A percentile compares a stretch with the other conserved stretches of the same genome.
These are phyloP conservation scores for Hydra vulgaris DNA, from an alignment of 30 jellyfish, hydroid and myxozoan species.

Conservation along the genomic window DNA sequence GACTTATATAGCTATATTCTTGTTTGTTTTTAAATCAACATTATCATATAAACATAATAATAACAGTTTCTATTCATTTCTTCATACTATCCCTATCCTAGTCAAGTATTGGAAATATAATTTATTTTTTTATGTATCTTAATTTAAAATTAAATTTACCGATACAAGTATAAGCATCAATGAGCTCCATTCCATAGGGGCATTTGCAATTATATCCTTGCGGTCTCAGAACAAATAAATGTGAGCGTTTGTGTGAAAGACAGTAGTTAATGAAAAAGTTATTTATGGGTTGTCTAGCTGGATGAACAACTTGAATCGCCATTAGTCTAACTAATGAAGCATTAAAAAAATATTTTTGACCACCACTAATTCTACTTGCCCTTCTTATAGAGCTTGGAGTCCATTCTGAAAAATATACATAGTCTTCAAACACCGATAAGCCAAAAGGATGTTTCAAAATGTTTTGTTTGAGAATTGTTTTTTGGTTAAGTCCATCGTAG, in stretches of 20 bases:
- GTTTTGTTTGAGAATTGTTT: slow-evolving; percentile 46
- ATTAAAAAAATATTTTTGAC: slow-evolving; percentile 37
- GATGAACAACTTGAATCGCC: slow-evolving; percentile 79
- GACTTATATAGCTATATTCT: too few species aligned
- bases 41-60: too few species aligned
- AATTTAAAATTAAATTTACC: slow-evolving; percentile 27
- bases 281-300: slow-evolving; percentile 52
- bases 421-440: slow-evolving; percentile 65
- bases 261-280: slow-evolving; percentile 34
- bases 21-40: too few species aligned
- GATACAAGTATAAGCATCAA: slow-evolving; percentile 35
- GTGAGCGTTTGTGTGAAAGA: slow-evolving; percentile 42
- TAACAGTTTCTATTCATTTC: too few species aligned
- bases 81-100: too few species aligned
- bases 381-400: slow-evolving; percentile 76
- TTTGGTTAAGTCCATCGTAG: slow-evolving; percentile 63
- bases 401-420: slow-evolving; percentile 83
- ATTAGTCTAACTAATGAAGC: slow-evolving; percentile 59
- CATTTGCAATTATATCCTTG: slow-evolving; percentile 67
- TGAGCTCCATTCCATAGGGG: slow-evolving; percentile 75
- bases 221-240: slow-evolving; percentile 76
- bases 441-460: slow-evolving; percentile 83
- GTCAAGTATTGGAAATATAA: not conserved
- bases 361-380: slow-evolving; percentile 39
- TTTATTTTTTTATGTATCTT: not conserved